A percentile compares a stretch with the other conserved stretches of the same genome.
Evolutionary conservation across 2,888 invertebrate species (phyloP).

Genomic region (Neuroscelio doddi): DNA sequence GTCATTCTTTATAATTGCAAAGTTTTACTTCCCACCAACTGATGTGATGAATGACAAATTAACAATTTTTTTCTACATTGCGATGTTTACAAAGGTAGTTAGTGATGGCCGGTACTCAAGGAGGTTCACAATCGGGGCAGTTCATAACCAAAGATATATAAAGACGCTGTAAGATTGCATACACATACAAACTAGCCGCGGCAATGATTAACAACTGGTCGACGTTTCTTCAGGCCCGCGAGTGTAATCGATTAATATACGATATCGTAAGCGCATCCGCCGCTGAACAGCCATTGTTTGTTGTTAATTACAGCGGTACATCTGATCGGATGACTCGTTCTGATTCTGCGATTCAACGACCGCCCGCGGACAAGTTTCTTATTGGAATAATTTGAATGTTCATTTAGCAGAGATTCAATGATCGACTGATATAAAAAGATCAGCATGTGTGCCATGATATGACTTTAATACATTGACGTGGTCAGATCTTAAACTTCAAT

Average conservation of each 20-base stretch:
- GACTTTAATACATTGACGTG: constrained; percentile 12
- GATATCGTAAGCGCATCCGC: constrained; percentile 55
- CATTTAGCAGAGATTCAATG: constrained; percentile 44
- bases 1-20: constrained; percentile 42
- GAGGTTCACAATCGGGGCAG: constrained; percentile 42
- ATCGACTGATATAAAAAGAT: constrained; percentile 34
- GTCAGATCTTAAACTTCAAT: constrained; percentile 11
- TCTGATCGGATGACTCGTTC: constrained; percentile 54
- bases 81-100: constrained; percentile 52
- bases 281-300: constrained; percentile 63
- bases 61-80: constrained; percentile 38
- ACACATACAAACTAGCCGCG: constrained; percentile 59
- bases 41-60: constrained; percentile 46
- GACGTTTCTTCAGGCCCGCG: constrained; percentile 52
- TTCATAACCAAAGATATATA: constrained; percentile 15
- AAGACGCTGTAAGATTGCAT: constrained; percentile 10
- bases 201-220: constrained; percentile 63
- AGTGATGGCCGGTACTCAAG: constrained; percentile 42
- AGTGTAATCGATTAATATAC: constrained; percentile 64
- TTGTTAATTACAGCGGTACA: constrained; percentile 66
- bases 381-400: constrained; percentile 52
- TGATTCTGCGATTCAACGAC: constrained; percentile 56
- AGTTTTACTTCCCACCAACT: constrained; percentile 28
- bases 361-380: constrained; percentile 52
- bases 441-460: constrained; percentile 19